These are phyloP conservation scores for Seriola quinqueradiata DNA, from an alignment of 2,113 vertebrate genomes.

Conservation along the genomic window DNA sequence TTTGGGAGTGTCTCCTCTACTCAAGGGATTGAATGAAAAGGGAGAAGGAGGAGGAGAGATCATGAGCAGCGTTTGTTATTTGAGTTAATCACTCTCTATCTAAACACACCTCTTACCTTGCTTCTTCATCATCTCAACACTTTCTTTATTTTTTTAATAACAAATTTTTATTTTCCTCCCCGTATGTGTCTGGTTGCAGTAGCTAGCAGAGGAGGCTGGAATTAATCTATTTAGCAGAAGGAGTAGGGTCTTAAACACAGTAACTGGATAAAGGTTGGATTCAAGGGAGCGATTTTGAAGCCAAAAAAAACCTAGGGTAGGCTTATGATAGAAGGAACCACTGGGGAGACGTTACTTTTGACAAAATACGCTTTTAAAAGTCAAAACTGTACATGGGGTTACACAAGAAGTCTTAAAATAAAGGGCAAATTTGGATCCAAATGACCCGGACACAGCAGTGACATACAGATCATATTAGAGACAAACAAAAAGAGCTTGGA, in stretches of 20 bases:
- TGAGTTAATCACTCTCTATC: conserved; percentile 31
- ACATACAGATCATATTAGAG: not conserved
- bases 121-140: not conserved
- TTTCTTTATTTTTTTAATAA: not conserved
- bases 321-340: conserved; percentile 16
- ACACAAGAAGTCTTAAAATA: not conserved
- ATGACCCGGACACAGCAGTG: not conserved
- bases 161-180: not conserved
- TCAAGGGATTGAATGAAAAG: conserved; percentile 52
- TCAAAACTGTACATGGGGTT: not conserved
- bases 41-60: conserved; percentile 52
- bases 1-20: conserved; percentile 77
- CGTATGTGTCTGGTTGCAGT: conserved; percentile 24
- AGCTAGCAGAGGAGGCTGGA: conserved; percentile 2
- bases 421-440: not conserved
- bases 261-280: conserved; percentile 35
- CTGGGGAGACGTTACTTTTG: conserved; percentile 21
- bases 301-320: conserved; percentile 47
- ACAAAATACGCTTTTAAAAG: conserved; percentile 31
- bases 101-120: conserved; percentile 7
- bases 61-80: conserved; percentile 60
- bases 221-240: conserved; percentile 61
- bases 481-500: not conserved
- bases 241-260: conserved; percentile 25
- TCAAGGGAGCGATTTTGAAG: conserved; percentile 20